Base-by-base conservation (phyloP, 2,797 vertebrate genomes). In the Cyclura pinguis region DNA sequence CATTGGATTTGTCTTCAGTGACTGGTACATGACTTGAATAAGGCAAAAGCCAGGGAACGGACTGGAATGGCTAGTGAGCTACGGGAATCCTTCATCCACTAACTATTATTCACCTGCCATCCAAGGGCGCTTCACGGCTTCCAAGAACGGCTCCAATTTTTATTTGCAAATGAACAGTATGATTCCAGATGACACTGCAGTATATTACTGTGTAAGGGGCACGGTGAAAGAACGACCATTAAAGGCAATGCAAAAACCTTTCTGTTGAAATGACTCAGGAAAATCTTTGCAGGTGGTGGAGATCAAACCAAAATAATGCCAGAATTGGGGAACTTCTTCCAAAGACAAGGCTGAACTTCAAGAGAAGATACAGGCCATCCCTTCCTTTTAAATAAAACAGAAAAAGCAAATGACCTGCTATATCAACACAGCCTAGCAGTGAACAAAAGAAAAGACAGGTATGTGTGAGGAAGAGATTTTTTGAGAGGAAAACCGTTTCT, bases 131-230 rank as follows among this genome's bases (percentile, higher is more conserved):
- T 87, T 93, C 80, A 87, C 84, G 50, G 88, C 88, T 4, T 85
- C 91, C 16, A 73, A 74, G 64, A 89, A 89, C 64, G 89, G 80
- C 35, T 35, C 89, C 72, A 84, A 86, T n/a, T 87, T 59, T 42
- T 93, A 92, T 80, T 55, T 93, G 14, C 91, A 93, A 72, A 92
- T 89, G 55, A 59, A 74, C 64, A 67, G 38, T 10, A 72, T 93
- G 38, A 92, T 6, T 22, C 0, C 72, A 6, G 67, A 90, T 6
- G 93, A 92, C 72, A 50, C 80, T 4, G 87, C 87, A 0, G 22
- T 80, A 55, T 92, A 92, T 90, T 89, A 93, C 64, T 92, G 84
- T 89, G 73, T 84, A 10, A 80, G 55, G 38, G 8, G 69, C 88
- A 92, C 92, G 85, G 69, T 78, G 84, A n/a, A 38, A 57, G 42